Evolutionary conservation across 2,888 invertebrate species (phyloP), one percentile per base, ranked within the genome.

Genomic region (Brachynemurus nebulosus): DNA sequence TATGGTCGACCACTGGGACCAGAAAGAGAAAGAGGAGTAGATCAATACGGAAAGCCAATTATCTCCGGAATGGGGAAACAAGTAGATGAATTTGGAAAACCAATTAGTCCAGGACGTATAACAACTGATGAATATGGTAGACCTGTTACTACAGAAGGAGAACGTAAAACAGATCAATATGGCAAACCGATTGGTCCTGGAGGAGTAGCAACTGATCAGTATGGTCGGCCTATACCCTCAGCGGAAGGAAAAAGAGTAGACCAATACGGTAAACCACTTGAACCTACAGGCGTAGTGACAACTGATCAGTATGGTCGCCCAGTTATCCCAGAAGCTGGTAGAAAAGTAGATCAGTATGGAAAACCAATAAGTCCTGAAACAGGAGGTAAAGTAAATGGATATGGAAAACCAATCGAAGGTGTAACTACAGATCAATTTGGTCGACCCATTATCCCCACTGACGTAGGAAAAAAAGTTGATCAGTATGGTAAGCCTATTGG

Each of bases 191-290:
- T 30, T 2, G 19, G 36, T 9, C 18, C 18, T 2, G 30, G 30
- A 30, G 14, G 4, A 4, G 20, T 19, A 18, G 23, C 25, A 16
- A n/a, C 17, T 16, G 41, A 9, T n/a, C 30, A n/a, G 30, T n/a
- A 30, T 30, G 30, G 30, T 2, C 1, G 16, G 17, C 16, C 17
- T 2, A 9, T 11, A 11, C 16, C 16, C 11, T 14, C 5, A n/a
- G 41, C 37, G n/a, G 36, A 19, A 41, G 27, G 16, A 9, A 11
- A 20, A 35, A 34, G 37, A 19, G 34, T 39, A 9, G 34, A 34
- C 2, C 23, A 18, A 23, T 16, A 21, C n/a, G 36, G n/a, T n/a
- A n/a, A n/a, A n/a, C n/a, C n/a, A 7, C 8, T 9, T 7, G 25
- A 9, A 7, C 25, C 25, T 9, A 9, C 25, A 9, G 9, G 7